Evolutionary conservation across 2,113 vertebrate species (phyloP).

Genomic region (Salvelinus alpinus): DNA sequence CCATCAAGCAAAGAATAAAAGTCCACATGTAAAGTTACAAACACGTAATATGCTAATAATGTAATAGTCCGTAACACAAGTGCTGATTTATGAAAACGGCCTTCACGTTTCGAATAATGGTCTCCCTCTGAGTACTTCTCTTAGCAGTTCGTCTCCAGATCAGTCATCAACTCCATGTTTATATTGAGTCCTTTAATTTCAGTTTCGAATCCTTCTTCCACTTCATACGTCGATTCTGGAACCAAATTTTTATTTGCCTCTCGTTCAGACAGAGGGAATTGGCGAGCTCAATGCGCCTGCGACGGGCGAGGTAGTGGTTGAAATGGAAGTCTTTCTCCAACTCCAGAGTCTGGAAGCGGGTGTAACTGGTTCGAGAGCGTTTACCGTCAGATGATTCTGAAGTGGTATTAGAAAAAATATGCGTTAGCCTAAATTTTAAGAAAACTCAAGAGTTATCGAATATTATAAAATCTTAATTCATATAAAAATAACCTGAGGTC

Average conservation of each 20-base stretch:
- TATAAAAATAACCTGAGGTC: not conserved
- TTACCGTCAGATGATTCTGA: constrained; percentile 95
- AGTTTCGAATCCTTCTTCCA: constrained; percentile 98
- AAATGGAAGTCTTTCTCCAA: constrained; percentile 98
- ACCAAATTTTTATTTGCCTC: constrained; percentile 98
- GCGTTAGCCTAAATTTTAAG: not conserved
- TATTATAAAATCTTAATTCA: too few species aligned
- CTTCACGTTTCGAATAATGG: constrained; percentile 63
- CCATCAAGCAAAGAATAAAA: constrained; percentile 60
- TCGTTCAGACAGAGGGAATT: constrained; percentile 95
- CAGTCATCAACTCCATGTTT: constrained; percentile 57
- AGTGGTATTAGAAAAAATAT: constrained; percentile 68
- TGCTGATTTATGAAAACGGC: constrained; percentile 74
- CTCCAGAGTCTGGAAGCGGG: constrained; percentile 97
- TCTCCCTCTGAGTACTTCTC: constrained; percentile 52
- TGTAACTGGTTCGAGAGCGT: constrained; percentile 96
- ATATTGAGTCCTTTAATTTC: constrained; percentile 87
- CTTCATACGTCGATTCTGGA: constrained; percentile 98
- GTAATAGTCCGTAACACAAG: constrained; percentile 59
- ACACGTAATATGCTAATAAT: constrained; percentile 25
- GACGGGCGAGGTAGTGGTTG: constrained; percentile 95
- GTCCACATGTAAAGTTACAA: constrained; percentile 73
- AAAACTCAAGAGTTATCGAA: not conserved
- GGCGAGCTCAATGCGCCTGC: constrained; percentile 95
- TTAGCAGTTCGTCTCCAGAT: constrained; percentile 70